Base-by-base conservation (phyloP, 2,797 vertebrate genomes). In the Chelon labrosus region DNA sequence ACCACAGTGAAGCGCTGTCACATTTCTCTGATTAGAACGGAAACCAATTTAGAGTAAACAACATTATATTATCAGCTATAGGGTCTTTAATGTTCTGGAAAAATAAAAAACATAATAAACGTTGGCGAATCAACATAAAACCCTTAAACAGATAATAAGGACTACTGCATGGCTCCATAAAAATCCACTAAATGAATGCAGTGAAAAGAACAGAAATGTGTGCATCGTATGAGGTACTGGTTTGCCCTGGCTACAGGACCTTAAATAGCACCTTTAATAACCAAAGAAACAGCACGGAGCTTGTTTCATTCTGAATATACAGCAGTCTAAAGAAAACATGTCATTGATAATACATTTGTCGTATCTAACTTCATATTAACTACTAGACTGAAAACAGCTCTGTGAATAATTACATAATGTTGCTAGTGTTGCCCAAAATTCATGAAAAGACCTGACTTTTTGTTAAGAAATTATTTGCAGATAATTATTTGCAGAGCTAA, bases 191-290 rank as follows among this genome's bases (percentile, higher is more conserved):
- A 20, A 51, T 4, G 11, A 61, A 16, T 37, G 38, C 19, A 56
- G 0, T 10, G 16, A 66, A 54, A 57, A 61, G 3, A 56, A 41
- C 5, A 67, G 20, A 20, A 37, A 12, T 46, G 7, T 35, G 57
- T 56, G 22, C 62, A 16, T 38, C 37, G 47, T 19, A 42, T 75
- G 75, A 86, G 67, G 70, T 77, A 64, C 54, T 55, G 51, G 50
- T 71, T 72, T 54, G 37, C 5, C 13, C 50, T 67, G 27, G 13
- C 55, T 51, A 59, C 52, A 52, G 19, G 58, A 75, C 58, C 47
- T 68, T 57, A 52, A 42, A 59, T 66, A 76, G 67, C 75, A 81
- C 50, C 78, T 69, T 72, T 41, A 42, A 58, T 25, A 50, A 47
- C 44, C 31, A 60, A 19, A 67, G 41, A 55, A 52, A 10, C 41